Evolutionary conservation across 1,140 invertebrate species (phyloP), one percentile per base, ranked within the genome.

Genomic region (Lerema accius): DNA sequence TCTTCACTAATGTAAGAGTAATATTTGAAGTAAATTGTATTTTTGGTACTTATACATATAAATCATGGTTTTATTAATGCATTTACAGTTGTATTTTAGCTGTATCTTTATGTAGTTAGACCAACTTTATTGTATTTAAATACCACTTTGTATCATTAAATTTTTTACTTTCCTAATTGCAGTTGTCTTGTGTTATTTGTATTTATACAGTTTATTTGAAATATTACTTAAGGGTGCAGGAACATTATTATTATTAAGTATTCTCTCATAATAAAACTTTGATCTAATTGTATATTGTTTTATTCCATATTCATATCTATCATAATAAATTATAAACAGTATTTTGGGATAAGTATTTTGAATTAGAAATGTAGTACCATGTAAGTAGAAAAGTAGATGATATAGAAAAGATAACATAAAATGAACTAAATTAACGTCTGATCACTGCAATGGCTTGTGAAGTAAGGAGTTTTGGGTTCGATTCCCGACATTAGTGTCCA

Each of bases 11-110:
- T 66, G 59, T 60, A 46, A 55, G 50, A 71, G 82, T 86, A 82
- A 78, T 86, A 78, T 82, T 80, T 84, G 70, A 77, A 84, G 72
- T 80, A 82, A 81, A 82, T 79, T 79, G 75, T 76, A 74, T 73
- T 65, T 68, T 28, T 62, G 16, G 14, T 11, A 23, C 32, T 51
- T 23, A 5, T 35, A 50, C 17, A 39, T 32, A 40, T 13, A 6
- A 51, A 62, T 35, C 23, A 35, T 51, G 28, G 5, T 43, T 49
- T 26, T 17, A 51, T 32, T 45, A 11, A 40, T 56, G 16, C 40
- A 5, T 9, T 23, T 23, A 32, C 9, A 7, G 9, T 9, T 32
- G 28, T 32, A 23, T 32, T 32, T 32, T 32, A 4, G 3, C 3
- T 4, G 7, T 1, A 32, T 7, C 9, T 32, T 7, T 4, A 32